phyloP scores from a whole-genome alignment of 2,797 vertebrate species.

The Ammospiza maritima region DNA sequence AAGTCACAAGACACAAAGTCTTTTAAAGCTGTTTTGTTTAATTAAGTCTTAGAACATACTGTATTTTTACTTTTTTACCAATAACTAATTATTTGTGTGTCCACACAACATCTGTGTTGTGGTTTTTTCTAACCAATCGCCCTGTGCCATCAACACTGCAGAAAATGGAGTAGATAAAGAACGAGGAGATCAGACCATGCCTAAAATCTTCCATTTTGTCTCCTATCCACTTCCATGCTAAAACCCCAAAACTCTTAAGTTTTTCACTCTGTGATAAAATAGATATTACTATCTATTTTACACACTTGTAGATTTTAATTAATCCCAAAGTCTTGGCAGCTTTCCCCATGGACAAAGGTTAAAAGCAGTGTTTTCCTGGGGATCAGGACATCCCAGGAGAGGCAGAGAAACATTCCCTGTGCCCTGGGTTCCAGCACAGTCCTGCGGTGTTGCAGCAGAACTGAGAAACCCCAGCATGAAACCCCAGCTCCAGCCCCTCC shows the following conservation, averaged over 20 bases:
- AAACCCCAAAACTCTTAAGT: background rate
- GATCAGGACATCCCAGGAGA: background rate
- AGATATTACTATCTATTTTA: background rate
- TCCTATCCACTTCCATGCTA: background rate
- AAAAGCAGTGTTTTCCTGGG: background rate
- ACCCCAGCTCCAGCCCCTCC: accelerated
- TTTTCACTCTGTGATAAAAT: background rate
- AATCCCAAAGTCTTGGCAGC: background rate
- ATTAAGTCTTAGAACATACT: background rate
- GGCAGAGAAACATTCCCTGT: background rate
- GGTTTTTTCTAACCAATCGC: background rate
- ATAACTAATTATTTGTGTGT: background rate
- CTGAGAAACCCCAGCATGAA: background rate
- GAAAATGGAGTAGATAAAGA: background rate
- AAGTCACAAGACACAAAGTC: background rate
- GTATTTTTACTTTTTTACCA: background rate
- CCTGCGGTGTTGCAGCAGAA: background rate
- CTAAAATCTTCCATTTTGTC: background rate
- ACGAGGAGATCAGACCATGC: background rate
- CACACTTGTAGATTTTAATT: background rate
- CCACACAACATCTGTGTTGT: background rate
- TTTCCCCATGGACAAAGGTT: background rate
- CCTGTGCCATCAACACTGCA: background rate
- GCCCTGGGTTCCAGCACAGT: background rate
- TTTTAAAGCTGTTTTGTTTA: background rate